A percentile compares a stretch with the other conserved stretches of the same genome.
Conservation (phyloP, 1,140 invertebrate species). For the Cotesia glomerata region DNA sequence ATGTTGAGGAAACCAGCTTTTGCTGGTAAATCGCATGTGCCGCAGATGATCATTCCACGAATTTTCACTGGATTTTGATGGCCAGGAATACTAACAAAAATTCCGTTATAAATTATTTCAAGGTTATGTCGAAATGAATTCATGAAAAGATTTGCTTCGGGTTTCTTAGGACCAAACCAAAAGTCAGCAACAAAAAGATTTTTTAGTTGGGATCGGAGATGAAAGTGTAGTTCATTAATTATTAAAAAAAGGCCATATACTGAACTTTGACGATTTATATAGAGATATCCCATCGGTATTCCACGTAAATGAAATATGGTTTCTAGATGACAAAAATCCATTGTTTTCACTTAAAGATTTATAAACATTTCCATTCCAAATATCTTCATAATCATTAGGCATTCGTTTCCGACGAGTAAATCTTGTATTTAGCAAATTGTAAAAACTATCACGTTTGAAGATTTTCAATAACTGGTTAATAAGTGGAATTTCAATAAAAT, state of each 20-base stretch:
- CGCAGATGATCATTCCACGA: too few relatives aligned
- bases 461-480: neutral
- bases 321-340: constrained; percentile 6
- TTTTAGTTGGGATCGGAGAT: neutral
- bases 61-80: too few relatives aligned
- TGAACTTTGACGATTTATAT: constrained; percentile 41
- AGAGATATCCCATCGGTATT: constrained; percentile 39
- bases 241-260: constrained; percentile 38
- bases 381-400: constrained; percentile 14
- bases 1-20: too few relatives aligned
- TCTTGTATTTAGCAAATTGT: neutral
- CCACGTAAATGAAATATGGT: constrained; percentile 30
- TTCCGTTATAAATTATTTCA: too few relatives aligned
- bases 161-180: constrained; percentile 24
- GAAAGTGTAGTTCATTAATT: constrained; percentile 29
- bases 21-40: too few relatives aligned
- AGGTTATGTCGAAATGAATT: neutral
- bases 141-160: constrained; percentile 18
- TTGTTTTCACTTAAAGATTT: neutral
- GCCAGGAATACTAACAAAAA: too few relatives aligned
- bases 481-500: neutral
- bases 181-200: constrained; percentile 17
- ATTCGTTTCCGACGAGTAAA: neutral
- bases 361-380: constrained; percentile 18
- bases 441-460: neutral